Evolutionary conservation across 2,113 vertebrate genomes (phyloP).

Genomic region (Heptranchias perlo): DNA sequence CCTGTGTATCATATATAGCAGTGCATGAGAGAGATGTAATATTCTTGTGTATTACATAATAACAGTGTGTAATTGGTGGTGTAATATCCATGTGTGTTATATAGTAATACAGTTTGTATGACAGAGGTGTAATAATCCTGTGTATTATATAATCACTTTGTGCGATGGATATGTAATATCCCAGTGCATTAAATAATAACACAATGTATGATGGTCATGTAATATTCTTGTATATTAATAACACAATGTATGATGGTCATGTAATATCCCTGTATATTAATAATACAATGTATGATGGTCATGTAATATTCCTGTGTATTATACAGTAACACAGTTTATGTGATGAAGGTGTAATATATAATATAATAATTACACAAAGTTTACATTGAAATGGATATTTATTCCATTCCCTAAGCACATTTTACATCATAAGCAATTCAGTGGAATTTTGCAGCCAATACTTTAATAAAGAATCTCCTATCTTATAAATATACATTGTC

Average conservation of each 20-base stretch:
- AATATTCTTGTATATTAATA: neutral
- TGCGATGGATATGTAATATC: neutral
- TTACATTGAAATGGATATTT: conserved; percentile 1
- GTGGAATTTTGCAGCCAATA: neutral
- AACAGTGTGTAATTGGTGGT: neutral
- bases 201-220: neutral
- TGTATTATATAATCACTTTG: neutral
- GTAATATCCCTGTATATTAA: neutral
- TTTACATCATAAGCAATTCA: neutral
- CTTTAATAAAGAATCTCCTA: neutral
- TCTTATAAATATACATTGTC: neutral
- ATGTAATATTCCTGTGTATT: neutral
- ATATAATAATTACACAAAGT: neutral
- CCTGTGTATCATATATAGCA: too few relatives aligned
- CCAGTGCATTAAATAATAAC: neutral
- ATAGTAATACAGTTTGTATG: neutral
- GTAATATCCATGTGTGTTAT: neutral
- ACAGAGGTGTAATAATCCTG: neutral
- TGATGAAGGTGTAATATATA: neutral
- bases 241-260: neutral
- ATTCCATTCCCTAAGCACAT: neutral
- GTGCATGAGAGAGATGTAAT: neutral
- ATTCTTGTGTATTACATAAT: neutral
- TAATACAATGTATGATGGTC: neutral
- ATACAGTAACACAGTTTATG: neutral